Evolutionary conservation across 2,888 invertebrate species (phyloP).

Genomic region (Xestoiulus laeticollis): DNA sequence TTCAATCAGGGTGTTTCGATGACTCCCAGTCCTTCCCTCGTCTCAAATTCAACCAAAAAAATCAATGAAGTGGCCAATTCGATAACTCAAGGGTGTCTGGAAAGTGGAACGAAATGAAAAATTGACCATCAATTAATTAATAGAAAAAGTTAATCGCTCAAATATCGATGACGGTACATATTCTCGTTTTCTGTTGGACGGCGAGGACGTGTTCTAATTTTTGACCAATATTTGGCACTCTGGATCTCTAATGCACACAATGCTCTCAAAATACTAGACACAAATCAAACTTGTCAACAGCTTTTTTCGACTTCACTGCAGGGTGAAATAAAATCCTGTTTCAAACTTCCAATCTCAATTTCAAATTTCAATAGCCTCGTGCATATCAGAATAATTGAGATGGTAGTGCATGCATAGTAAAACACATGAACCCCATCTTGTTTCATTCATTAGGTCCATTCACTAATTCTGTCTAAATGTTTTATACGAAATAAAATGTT

Average conservation of each 20-base stretch:
- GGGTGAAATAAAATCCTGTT: too few species aligned
- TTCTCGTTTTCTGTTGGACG: not conserved
- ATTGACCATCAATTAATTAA: constrained; percentile 4
- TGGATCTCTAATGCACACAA: not conserved
- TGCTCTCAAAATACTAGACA: too few species aligned
- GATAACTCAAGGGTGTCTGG: not conserved
- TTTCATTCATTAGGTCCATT: too few species aligned
- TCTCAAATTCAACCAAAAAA: not conserved
- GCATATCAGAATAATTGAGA: too few species aligned
- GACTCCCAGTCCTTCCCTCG: not conserved
- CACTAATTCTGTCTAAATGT: too few species aligned
- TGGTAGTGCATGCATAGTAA: too few species aligned
- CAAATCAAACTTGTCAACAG: too few species aligned
- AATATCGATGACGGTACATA: not conserved
- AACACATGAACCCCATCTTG: too few species aligned
- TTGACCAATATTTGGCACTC: not conserved
- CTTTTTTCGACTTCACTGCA: too few species aligned
- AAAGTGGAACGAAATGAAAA: constrained; percentile 34
- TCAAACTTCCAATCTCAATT: too few species aligned
- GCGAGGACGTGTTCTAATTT: not conserved
- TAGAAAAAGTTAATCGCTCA: not conserved
- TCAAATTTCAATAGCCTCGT: too few species aligned
- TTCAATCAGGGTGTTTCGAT: constrained; percentile 25
- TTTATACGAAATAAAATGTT: too few species aligned
- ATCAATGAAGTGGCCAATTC: constrained; percentile 37